A percentile compares a stretch with the other conserved stretches of the same genome.
Evolutionary conservation across 2,888 invertebrate species (phyloP).

Genomic region (Cryptus viduatorius): DNA sequence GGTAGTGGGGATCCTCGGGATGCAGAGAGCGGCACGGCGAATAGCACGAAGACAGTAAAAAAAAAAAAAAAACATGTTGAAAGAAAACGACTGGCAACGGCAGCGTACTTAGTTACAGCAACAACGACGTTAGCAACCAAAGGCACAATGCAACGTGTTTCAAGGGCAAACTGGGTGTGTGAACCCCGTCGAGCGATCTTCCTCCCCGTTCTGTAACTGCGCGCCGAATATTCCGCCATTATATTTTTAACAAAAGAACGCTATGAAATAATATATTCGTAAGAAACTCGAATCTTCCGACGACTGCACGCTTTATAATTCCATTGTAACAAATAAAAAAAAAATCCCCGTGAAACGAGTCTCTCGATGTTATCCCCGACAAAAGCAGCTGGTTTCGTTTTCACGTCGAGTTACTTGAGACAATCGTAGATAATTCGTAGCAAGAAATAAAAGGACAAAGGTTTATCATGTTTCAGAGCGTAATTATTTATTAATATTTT

Average conservation of each 20-base stretch:
- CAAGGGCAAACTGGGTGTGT: slow-evolving; percentile 1
- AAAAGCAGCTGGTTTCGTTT: slow-evolving; percentile 21
- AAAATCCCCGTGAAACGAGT: background rate
- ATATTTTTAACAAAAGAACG: background rate
- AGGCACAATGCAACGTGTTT: slow-evolving; percentile 18
- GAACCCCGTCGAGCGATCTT: background rate
- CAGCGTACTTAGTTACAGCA: background rate
- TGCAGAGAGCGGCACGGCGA: background rate
- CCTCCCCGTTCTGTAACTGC: background rate
- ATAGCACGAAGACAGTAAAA: background rate
- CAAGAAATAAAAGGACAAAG: background rate
- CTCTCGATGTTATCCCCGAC: background rate
- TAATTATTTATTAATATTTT: background rate
- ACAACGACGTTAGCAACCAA: background rate
- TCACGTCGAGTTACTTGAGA: background rate
- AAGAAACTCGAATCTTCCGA: slow-evolving; percentile 12
- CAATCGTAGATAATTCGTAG: background rate
- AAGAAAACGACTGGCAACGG: background rate
- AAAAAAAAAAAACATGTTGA: background rate
- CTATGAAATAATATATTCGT: slow-evolving; percentile 58
- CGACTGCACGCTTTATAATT: slow-evolving; percentile 5
- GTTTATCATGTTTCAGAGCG: background rate
- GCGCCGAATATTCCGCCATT: background rate
- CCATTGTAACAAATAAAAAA: background rate
- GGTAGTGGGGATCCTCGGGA: background rate